Evolutionary conservation across 92 coral and sea anemone genomes (phyloP), one percentile per base, ranked within the genome.

Genomic region (Epizoanthus rinbou): DNA sequence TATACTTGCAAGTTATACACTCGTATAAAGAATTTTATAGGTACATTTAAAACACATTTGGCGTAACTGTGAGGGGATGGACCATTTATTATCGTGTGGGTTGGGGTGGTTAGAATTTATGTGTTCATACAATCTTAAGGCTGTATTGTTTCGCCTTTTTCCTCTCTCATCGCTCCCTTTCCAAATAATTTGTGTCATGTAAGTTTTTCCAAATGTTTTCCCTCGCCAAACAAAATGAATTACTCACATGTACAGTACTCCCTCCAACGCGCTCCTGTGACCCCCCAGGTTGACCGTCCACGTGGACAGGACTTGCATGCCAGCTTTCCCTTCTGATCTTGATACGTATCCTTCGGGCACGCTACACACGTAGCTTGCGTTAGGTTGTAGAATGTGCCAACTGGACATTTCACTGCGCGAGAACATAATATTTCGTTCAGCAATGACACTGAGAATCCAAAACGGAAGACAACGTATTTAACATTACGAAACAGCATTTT

Each of bases 211-310:
- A 45, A 45, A 45, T 45, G 13, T 7, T 45, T 45, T 9, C 13
- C 53, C 10, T 1, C 53, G 0, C 6, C 45, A 1, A 41, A 41
- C 8, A 41, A 37, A 37, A 37, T 1, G 6, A 6, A 9, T 45
- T 3, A 73, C 79, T 57, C 62, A 74, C 80, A 3, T 57, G 80
- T 74, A 15, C 80, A 74, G 47, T 57, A 57, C 8, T 74, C 80
- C 13, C 31, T 24, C 80, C 80, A 75, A 13, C 80, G 80, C 18
- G 80, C 80, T 14, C 80, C 80, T 6, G n/a, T 33, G 66, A 75
- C 66, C 8, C 66, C 66, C 80, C 80, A 75, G 24, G 80, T 75
- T 33, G 80, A 75, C 3, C 41, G 10, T 0, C 62, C 80, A 28
- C 65, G 43, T 31, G 80, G 66, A 6, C 80, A 75, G 7, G 66